Evolutionary conservation across 2,888 invertebrate genomes (phyloP).

Genomic region (Xanthorhoe designata): DNA sequence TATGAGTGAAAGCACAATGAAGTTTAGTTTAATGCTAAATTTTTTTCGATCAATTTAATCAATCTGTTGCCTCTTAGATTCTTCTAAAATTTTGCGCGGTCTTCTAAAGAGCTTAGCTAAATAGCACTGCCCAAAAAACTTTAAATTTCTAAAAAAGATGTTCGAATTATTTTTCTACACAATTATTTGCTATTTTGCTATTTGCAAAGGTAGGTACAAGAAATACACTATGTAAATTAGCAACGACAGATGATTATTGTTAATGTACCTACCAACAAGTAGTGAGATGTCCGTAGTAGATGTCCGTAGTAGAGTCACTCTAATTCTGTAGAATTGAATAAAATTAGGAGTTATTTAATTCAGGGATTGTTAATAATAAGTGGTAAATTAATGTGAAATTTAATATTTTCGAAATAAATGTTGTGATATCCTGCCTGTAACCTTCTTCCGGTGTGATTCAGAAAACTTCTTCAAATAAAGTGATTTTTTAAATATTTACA

Average conservation of each 20-base stretch:
- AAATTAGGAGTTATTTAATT: slow-evolving; percentile 6
- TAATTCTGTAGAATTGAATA: slow-evolving; percentile 9
- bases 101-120: background rate
- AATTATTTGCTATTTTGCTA: too few species aligned
- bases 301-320: slow-evolving; percentile 15
- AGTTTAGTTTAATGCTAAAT: slow-evolving; percentile 26
- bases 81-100: background rate
- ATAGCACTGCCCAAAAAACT: background rate
- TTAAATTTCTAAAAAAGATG: too few species aligned
- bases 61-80: background rate
- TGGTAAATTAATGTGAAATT: slow-evolving; percentile 52
- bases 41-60: background rate
- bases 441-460: slow-evolving; percentile 78
- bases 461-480: slow-evolving; percentile 72
- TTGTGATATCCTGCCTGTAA: slow-evolving; percentile 84
- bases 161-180: too few species aligned
- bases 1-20: slow-evolving; percentile 36
- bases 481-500: slow-evolving; percentile 65
- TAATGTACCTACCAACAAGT: slow-evolving; percentile 4
- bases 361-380: slow-evolving; percentile 47
- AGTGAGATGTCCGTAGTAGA: background rate
- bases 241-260: background rate
- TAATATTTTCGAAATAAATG: slow-evolving; percentile 68
- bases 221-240: background rate
- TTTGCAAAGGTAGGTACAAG: too few species aligned